Conservation (phyloP, 2,113 vertebrate species). For the Synodontis membranacea region DNA sequence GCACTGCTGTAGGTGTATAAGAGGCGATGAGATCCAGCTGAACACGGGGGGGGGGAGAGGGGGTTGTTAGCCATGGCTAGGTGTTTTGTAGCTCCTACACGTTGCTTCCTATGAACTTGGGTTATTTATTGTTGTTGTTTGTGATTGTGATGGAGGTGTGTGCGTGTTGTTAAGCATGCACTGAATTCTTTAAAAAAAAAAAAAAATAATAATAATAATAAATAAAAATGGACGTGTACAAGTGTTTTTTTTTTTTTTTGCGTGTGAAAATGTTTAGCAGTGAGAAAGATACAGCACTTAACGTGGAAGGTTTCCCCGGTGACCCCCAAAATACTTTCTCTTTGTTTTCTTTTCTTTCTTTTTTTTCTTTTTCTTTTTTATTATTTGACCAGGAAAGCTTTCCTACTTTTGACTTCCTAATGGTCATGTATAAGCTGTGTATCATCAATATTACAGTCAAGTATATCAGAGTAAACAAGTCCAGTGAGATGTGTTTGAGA, state of each 20-base stretch:
- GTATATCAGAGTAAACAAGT: neutral
- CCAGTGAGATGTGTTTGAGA: neutral
- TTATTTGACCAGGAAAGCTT: neutral
- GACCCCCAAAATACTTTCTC: neutral
- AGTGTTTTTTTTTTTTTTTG: neutral
- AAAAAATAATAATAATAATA: no score
- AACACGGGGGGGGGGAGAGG: neutral
- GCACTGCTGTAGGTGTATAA: neutral
- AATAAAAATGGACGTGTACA: no score
- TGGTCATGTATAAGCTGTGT: neutral
- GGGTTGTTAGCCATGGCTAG: slow-evolving; percentile 26
- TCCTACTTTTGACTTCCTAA: neutral
- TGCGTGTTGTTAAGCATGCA: neutral
- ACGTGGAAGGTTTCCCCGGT: neutral
- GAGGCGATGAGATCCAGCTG: neutral
- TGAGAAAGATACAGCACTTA: neutral
- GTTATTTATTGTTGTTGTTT: neutral
- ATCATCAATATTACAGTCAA: neutral
- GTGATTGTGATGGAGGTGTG: neutral
- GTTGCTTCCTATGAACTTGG: slow-evolving; percentile 5
- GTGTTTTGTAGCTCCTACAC: slow-evolving; percentile 17
- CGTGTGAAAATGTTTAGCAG: neutral
- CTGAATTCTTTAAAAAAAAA: neutral
- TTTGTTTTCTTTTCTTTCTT: neutral
- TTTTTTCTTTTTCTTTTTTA: no score